Base-by-base conservation (phyloP, 2,888 invertebrate species). In the Drosophila borborema region DNA sequence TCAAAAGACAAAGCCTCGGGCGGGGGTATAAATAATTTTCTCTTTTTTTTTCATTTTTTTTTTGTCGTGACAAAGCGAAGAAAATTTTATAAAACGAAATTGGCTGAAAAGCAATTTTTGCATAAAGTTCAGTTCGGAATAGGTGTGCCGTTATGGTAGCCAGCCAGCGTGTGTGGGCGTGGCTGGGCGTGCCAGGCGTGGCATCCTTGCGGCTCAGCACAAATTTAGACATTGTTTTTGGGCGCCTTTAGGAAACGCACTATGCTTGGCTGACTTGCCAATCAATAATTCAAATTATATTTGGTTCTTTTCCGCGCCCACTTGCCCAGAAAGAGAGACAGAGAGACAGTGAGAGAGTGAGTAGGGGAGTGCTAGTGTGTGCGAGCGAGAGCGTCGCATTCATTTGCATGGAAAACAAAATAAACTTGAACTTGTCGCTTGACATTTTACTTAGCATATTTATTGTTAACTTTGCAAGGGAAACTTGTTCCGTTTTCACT, bases 221-320 rank as follows among this genome's bases (percentile, higher is more conserved):
- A 80, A 83, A 86, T 83, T 80, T 81, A 75, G 81, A 79, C 74
- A 71, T 80, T 83, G 72, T 67, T 64, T 67, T 64, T 74, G 61
- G 66, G 70, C 59, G 78, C 70, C 59, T 73, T 61, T 62, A 45
- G 31, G 66, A 65, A 77, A 48, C 78, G 74, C 74, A 77, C 77
- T 77, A 77, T 74, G 77, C 78, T 63, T 69, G 71, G 71, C 54
- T 77, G 72, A 61, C 48, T 77, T 67, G 66, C 72, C 86, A 88
- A 86, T 86, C 86, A 86, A 86, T 86, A 88, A 86, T 86, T 86
- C 86, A 86, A 88, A 88, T 86, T 88, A 80, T 78, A 72, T 78
- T 76, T 82, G 74, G 69, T 74, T 72, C 80, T 71, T 72, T 72
- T 46, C 55, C 51, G 51, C 65, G 59, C 38, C 71, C 23, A 10